Base-by-base conservation (phyloP, 2,888 invertebrate genomes). In the Luperina nickerlii region DNA sequence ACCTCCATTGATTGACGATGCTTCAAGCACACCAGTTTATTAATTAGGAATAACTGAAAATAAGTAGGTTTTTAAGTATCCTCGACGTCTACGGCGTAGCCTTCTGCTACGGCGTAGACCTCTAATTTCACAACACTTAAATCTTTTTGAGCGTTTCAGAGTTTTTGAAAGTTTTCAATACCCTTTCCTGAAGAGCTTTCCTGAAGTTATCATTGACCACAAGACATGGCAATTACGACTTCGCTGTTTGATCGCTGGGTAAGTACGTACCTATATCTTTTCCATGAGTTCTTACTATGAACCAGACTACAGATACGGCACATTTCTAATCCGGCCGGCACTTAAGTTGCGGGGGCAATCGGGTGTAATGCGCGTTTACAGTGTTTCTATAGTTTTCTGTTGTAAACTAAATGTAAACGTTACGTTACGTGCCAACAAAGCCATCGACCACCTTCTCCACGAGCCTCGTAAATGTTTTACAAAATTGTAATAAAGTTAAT, bases 341-440 rank as follows among this genome's bases (percentile, higher is more conserved):
- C 96, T 96, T 96, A 96, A 96, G 95, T 95, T 93, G 95, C 93
- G 96, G 95, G 95, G 96, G 96, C 95, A 95, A 95, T 95, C 94
- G 95, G 93, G 92, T 92, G 94, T 93, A 93, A 92, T 94, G 95
- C 94, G 93, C 94, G 92, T 95, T 95, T 93, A 94, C 91, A 94
- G 92, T 92, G 92, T 94, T 94, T 95, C 94, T 92, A 91, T 94
- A 95, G 95, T 96, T 95, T 94, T 94, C 91, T 92, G 91, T 92
- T 92, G 90, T 90, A 92, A 93, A 93, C 92, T 91, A 83, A 88
- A 80, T 83, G 76, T 90, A 91, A 94, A 92, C 82, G 92, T 92
- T 92, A 91, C 90, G 90, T 90, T 92, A 91, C 90, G 90, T 90
- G 89, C 90, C 88, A 88, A 87, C 87, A 87, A 87, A 90, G 83